A percentile compares a stretch with the other conserved stretches of the same genome.
Evolutionary conservation across 2,113 vertebrate species (phyloP).

Genomic region (Triplophysa rosa): DNA sequence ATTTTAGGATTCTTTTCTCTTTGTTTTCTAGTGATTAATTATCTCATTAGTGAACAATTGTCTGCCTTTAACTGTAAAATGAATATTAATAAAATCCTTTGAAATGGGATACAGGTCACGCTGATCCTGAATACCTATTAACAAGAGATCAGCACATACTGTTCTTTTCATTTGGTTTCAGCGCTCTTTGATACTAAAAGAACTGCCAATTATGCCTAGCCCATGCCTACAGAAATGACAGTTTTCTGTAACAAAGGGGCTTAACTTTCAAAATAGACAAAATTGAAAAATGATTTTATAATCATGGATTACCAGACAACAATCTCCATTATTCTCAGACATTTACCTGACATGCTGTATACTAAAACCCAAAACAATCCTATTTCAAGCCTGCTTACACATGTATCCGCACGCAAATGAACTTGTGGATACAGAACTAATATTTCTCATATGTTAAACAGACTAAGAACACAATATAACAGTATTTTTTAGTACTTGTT

Average conservation of each 20-base stretch:
- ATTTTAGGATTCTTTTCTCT: background rate
- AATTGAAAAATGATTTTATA: background rate
- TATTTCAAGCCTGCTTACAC: background rate
- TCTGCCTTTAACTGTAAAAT: background rate
- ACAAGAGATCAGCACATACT: slow-evolving; percentile 22
- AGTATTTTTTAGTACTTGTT: background rate
- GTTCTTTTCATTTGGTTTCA: slow-evolving; percentile 26
- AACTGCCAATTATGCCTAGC: slow-evolving; percentile 1
- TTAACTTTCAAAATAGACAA: background rate
- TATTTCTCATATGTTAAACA: background rate
- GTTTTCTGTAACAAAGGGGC: background rate
- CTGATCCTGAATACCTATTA: slow-evolving; percentile 37
- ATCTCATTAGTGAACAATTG: slow-evolving; percentile 5
- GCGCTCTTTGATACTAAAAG: slow-evolving; percentile 18
- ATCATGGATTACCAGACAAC: background rate
- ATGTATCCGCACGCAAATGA: slow-evolving; percentile 6
- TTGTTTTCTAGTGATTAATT: slow-evolving; percentile 9
- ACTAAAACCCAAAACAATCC: background rate
- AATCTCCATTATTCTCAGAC: background rate
- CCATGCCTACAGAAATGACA: background rate
- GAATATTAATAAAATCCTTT: background rate
- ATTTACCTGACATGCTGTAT: background rate
- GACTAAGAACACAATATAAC: background rate
- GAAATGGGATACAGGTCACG: background rate
- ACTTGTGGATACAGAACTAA: too few relatives aligned